phyloP scores from a whole-genome alignment of 2,113 vertebrate species.

The Danionella cerebrum region DNA sequence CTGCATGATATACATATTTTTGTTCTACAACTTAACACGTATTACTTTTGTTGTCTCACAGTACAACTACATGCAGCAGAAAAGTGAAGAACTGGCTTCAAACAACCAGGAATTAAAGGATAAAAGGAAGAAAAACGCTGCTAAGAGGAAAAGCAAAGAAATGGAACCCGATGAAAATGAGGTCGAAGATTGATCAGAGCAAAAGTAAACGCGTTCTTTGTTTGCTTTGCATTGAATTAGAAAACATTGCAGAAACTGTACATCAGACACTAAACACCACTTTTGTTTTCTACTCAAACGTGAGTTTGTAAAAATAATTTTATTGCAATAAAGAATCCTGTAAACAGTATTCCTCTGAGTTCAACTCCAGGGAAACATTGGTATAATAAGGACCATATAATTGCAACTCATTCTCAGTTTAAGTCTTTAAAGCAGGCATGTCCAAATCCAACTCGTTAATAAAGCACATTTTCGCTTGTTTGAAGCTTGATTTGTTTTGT shows the following conservation, averaged over 20 bases:
- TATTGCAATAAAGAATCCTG: conserved; percentile 29
- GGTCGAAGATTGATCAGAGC: background rate
- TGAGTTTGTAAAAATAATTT: conserved; percentile 24
- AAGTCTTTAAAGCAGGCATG: too few species aligned
- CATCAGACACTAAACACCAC: background rate
- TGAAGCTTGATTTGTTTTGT: too few species aligned
- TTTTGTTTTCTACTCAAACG: conserved; percentile 15
- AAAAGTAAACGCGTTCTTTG: background rate
- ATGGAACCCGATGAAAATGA: conserved; percentile 32
- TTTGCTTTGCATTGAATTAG: background rate
- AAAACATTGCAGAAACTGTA: background rate
- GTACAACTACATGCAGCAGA: conserved; percentile 62
- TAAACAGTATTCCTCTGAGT: background rate
- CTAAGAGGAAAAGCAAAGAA: conserved; percentile 59
- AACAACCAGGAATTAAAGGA: conserved; percentile 55
- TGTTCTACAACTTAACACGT: background rate
- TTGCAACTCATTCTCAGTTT: too few species aligned
- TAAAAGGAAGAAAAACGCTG: conserved; percentile 55
- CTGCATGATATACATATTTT: background rate
- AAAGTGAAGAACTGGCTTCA: conserved; percentile 58
- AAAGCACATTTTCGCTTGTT: too few species aligned
- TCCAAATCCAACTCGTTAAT: too few species aligned
- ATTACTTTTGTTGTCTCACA: conserved; percentile 42
- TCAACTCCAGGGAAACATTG: background rate
- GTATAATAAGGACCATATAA: too few species aligned